Conservation (phyloP, 2,113 vertebrate species). For the Cyanistes caeruleus region DNA sequence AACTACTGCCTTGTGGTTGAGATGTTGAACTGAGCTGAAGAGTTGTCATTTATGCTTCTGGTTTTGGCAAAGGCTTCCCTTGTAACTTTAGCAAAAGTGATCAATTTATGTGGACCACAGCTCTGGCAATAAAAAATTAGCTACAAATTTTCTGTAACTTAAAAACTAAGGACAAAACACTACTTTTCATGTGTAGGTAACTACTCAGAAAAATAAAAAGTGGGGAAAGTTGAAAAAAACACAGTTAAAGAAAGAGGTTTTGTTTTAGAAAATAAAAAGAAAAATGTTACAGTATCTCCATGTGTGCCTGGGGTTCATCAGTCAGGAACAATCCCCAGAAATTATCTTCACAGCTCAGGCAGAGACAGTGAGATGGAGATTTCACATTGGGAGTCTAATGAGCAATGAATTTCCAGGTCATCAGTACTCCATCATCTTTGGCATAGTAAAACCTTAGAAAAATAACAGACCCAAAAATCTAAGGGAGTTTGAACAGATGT, state of each 20-base stretch:
- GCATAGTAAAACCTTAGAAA: not conserved
- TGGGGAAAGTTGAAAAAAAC: accelerated
- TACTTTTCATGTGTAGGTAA: not conserved
- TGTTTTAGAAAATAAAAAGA: not conserved
- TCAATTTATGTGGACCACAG: not conserved
- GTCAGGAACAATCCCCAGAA: not conserved
- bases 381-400: not conserved
- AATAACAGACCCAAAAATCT: not conserved
- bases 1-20: not conserved
- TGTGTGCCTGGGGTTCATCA: not conserved
- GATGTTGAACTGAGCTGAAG: not conserved
- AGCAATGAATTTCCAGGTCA: not conserved
- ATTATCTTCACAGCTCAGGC: not conserved
- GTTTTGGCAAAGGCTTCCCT: not conserved
- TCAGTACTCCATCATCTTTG: not conserved
- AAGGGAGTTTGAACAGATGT: not conserved
- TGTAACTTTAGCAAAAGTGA: not conserved
- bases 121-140: not conserved
- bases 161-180: not conserved
- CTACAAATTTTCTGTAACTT: not conserved
- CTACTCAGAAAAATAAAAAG: not conserved
- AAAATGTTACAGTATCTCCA: not conserved
- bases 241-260: not conserved
- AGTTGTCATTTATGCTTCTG: not conserved
- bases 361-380: not conserved